A percentile compares a stretch with the other conserved stretches of the same genome.
These are phyloP conservation scores for Drosophila nigricruria DNA, from an alignment of 2,888 invertebrate genomes.

Conservation along the genomic window DNA sequence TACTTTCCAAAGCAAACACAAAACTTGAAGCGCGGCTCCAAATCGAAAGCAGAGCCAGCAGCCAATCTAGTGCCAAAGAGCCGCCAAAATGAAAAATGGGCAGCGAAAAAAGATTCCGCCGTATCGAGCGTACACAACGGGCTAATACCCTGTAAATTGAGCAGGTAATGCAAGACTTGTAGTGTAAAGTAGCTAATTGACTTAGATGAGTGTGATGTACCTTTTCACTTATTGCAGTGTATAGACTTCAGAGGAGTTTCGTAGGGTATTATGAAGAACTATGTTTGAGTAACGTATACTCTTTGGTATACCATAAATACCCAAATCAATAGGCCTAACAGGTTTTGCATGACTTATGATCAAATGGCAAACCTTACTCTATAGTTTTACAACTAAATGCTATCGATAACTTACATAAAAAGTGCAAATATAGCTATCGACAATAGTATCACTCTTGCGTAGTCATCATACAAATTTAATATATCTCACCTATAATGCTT, in stretches of 20 bases:
- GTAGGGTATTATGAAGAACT: not conserved
- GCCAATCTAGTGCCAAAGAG: constrained; percentile 61
- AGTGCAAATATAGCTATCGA: too few species aligned
- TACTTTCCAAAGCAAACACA: constrained; percentile 79
- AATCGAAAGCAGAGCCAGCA: constrained; percentile 46
- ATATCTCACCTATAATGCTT: not conserved
- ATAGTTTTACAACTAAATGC: not conserved
- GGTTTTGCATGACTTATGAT: not conserved
- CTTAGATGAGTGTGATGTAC: not conserved
- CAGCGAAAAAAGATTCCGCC: not conserved
- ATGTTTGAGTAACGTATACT: not conserved
- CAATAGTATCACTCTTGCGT: not conserved
- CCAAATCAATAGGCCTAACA: not conserved
- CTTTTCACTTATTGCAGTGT: not conserved
- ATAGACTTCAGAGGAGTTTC: not conserved
- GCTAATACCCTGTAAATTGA: constrained; percentile 14
- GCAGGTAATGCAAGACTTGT: not conserved
- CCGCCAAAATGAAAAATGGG: constrained; percentile 39
- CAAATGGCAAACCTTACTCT: not conserved
- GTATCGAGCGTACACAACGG: not conserved
- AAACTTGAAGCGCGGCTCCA: constrained; percentile 60
- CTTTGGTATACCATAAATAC: not conserved
- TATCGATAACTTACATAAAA: not conserved
- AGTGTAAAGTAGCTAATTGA: not conserved
- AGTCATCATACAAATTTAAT: not conserved